phyloP scores from a whole-genome alignment of 2,113 vertebrate species.

The Salvelinus namaycush region DNA sequence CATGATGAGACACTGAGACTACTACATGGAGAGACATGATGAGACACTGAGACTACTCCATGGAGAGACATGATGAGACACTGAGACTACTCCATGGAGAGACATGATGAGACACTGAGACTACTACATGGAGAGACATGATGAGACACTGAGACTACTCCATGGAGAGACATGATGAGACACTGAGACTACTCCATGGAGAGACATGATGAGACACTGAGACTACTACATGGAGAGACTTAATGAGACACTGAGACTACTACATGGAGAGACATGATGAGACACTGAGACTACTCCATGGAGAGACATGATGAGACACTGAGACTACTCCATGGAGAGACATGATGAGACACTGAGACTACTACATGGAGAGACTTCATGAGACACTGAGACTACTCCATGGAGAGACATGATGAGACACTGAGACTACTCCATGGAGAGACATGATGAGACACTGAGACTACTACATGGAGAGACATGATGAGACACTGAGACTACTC shows the following conservation, averaged over 20 bases:
- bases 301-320: slow-evolving; percentile 67
- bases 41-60: slow-evolving; percentile 42
- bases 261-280: slow-evolving; percentile 27
- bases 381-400: too few species aligned
- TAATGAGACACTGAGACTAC: slow-evolving; percentile 50
- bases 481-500: too few species aligned
- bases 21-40: slow-evolving; percentile 69
- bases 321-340: slow-evolving; percentile 69
- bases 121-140: slow-evolving; percentile 69
- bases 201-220: slow-evolving; percentile 71
- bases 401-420: slow-evolving; percentile 61
- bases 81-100: too few species aligned
- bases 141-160: slow-evolving; percentile 45
- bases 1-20: slow-evolving; percentile 74
- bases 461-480: slow-evolving; percentile 33
- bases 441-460: slow-evolving; percentile 56
- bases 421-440: slow-evolving; percentile 71
- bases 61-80: neutral
- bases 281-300: too few species aligned
- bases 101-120: slow-evolving; percentile 74
- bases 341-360: slow-evolving; percentile 55
- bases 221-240: slow-evolving; percentile 69
- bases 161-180: slow-evolving; percentile 18
- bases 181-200: too few species aligned
- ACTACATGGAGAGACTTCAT: slow-evolving; percentile 35